These are phyloP conservation scores for Sicus ferrugineus DNA, from an alignment of 2,888 invertebrate genomes.

Conservation along the genomic window DNA sequence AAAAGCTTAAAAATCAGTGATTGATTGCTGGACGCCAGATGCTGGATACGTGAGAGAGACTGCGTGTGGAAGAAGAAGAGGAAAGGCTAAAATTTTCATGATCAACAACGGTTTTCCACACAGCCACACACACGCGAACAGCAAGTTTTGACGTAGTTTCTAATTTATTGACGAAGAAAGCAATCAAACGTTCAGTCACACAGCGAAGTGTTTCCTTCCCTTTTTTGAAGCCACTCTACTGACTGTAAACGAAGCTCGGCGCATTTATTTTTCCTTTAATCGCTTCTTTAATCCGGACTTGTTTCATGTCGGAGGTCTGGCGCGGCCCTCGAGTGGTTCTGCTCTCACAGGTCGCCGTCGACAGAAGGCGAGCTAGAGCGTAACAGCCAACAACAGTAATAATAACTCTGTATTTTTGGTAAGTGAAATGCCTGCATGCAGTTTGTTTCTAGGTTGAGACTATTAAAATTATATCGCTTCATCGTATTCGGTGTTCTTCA, in stretches of 20 bases:
- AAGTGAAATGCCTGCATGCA: conserved; percentile 22
- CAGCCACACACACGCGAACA: not conserved
- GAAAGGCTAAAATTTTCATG: not conserved
- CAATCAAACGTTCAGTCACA: not conserved
- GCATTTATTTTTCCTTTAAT: conserved; percentile 21
- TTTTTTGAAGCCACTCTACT: not conserved
- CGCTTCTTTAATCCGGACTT: conserved; percentile 13
- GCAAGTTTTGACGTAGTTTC: not conserved
- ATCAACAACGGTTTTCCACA: conserved; percentile 9
- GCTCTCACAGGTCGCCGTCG: conserved; percentile 3
- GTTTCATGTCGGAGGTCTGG: conserved; percentile 4
- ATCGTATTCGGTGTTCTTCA: not conserved
- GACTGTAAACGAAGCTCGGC: conserved; percentile 6
- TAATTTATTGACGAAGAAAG: conserved; percentile 10
- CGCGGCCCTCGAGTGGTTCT: conserved; percentile 8
- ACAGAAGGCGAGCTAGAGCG: conserved; percentile 19
- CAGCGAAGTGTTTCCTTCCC: conserved; percentile 7
- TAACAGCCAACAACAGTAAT: conserved; percentile 28
- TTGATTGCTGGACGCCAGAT: not conserved
- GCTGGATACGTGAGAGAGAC: not conserved
- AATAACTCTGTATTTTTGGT: conserved; percentile 30
- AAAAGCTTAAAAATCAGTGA: conserved; percentile 2
- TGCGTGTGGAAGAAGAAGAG: not conserved
- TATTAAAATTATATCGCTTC: conserved; percentile 4
- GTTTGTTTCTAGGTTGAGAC: conserved; percentile 23